These are phyloP conservation scores for Nomada fabriciana DNA, from an alignment of 2,888 invertebrate genomes.

Conservation along the genomic window DNA sequence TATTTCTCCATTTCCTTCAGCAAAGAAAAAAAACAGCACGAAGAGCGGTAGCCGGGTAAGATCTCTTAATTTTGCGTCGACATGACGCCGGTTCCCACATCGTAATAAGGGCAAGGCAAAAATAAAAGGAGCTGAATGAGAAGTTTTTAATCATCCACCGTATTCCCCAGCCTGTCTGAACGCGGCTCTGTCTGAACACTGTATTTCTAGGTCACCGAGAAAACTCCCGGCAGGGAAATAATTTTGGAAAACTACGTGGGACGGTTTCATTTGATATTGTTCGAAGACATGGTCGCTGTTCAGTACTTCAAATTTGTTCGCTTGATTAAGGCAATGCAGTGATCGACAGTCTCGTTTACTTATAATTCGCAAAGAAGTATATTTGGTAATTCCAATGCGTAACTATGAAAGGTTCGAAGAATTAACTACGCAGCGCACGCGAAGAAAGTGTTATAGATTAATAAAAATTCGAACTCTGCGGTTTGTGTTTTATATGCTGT, in stretches of 20 bases:
- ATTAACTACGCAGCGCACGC: too few relatives aligned
- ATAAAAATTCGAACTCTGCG: conserved; percentile 8
- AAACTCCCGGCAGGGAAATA: conserved; percentile 1
- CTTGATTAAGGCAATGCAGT: neutral
- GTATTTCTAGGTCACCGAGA: conserved; percentile 41
- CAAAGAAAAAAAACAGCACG: neutral
- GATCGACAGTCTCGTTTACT: neutral
- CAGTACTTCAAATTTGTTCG: neutral
- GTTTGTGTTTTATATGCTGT: neutral
- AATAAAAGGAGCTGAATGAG: conserved; percentile 32
- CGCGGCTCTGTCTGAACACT: conserved; percentile 29
- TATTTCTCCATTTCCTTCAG: neutral
- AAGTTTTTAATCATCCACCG: conserved; percentile 50
- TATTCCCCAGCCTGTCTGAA: conserved; percentile 48
- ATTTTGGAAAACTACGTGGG: neutral
- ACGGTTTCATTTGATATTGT: neutral
- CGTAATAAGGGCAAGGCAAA: conserved; percentile 44
- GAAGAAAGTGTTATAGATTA: neutral
- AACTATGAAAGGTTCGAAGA: too few relatives aligned
- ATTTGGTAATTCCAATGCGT: too few relatives aligned
- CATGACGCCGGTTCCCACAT: conserved; percentile 32
- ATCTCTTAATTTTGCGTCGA: conserved; percentile 36
- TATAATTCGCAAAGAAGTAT: too few relatives aligned
- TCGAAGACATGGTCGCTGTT: neutral
- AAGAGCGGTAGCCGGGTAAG: neutral